Conservation (phyloP, 2,797 vertebrate genomes). For the Anguilla anguilla region DNA sequence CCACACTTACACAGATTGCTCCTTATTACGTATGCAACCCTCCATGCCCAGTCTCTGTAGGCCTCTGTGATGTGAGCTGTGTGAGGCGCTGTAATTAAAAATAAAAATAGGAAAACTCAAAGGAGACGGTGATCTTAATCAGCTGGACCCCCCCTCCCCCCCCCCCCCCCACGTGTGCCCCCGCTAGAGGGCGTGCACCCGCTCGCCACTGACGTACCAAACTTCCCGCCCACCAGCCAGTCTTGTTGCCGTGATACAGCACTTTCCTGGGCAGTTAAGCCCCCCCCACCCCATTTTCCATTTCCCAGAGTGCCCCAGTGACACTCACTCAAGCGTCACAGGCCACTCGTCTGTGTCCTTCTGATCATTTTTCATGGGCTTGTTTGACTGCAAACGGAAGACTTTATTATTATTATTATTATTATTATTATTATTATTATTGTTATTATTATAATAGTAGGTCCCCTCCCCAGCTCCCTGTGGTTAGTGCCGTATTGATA, state of each 20-base stretch:
- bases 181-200: neutral
- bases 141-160: neutral
- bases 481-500: neutral
- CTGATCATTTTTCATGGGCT: neutral
- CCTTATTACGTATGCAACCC: conserved; percentile 25
- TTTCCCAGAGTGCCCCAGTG: conserved; percentile 1
- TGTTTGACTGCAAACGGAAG: conserved; percentile 25
- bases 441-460: neutral
- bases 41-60: conserved; percentile 48
- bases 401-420: conserved; percentile 2
- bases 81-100: neutral
- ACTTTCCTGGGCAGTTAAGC: neutral
- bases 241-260: neutral
- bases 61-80: conserved; percentile 53
- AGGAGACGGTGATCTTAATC: neutral
- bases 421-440: neutral
- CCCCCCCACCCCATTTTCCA: neutral
- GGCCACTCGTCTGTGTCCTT: neutral
- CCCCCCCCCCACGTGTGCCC: neutral
- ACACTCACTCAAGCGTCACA: neutral
- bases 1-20: conserved; percentile 16
- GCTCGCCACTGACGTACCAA: too few species aligned
- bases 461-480: neutral
- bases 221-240: neutral
- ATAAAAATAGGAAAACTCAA: neutral